These are phyloP conservation scores for Rhamphomyia laevipes DNA, from an alignment of 2,888 invertebrate species.

Conservation along the genomic window DNA sequence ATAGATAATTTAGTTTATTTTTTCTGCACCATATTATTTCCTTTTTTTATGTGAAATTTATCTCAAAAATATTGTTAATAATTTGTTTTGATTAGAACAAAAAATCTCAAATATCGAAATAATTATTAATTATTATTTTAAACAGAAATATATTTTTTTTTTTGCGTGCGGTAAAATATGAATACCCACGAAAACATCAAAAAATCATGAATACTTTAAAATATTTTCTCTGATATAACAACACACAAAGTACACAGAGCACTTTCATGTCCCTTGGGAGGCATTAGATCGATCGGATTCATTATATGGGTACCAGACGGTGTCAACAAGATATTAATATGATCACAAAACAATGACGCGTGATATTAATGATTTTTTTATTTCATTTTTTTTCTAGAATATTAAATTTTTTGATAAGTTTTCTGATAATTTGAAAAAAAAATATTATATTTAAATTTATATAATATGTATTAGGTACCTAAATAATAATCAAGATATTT, in stretches of 20 bases:
- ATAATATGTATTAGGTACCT: too few species aligned
- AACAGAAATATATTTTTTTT: background rate
- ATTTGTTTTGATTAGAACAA: too few species aligned
- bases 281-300: constrained; percentile 1
- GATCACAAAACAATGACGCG: too few species aligned
- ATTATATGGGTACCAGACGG: background rate
- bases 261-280: background rate
- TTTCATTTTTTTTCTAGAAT: too few species aligned
- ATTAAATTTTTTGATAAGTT: too few species aligned
- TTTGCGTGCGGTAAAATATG: background rate
- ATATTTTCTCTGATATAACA: background rate
- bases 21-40: background rate
- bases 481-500: too few species aligned
- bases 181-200: background rate
- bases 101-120: background rate
- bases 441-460: too few species aligned
- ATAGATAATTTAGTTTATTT: background rate
- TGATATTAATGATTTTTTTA: too few species aligned
- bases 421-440: too few species aligned
- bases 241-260: background rate
- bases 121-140: background rate
- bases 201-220: background rate
- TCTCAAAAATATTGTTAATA: too few species aligned
- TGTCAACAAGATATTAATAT: too few species aligned
- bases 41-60: too few species aligned